A percentile compares a stretch with the other conserved stretches of the same genome.
phyloP scores from a whole-genome alignment of 2,888 invertebrate species.

The Cacoxenus indagator region DNA sequence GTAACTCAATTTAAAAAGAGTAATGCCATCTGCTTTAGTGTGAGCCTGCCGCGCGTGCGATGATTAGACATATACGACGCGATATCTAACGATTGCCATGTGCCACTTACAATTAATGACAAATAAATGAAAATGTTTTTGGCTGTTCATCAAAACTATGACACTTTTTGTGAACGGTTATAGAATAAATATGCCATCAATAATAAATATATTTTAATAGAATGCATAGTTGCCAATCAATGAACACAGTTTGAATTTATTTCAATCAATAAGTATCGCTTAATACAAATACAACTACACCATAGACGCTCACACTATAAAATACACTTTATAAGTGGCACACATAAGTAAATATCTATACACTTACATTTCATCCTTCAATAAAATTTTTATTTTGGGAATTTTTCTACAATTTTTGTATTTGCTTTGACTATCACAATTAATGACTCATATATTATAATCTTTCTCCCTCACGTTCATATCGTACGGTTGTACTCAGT shows the following conservation, averaged over 20 bases:
- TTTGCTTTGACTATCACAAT: slow-evolving; percentile 33
- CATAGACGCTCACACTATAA: no score
- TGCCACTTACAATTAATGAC: slow-evolving; percentile 81
- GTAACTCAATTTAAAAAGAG: no score
- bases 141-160: neutral
- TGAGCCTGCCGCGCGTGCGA: slow-evolving; percentile 90
- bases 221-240: neutral
- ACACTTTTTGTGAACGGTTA: neutral
- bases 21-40: no score
- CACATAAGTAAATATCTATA: neutral
- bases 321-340: neutral
- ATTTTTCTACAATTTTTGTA: neutral
- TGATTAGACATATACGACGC: slow-evolving; percentile 94
- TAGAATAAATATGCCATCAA: neutral
- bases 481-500: no score
- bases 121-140: slow-evolving; percentile 85
- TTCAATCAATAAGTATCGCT: neutral
- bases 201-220: neutral
- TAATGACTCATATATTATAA: slow-evolving; percentile 16
- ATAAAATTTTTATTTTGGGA: neutral
- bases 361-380: neutral
- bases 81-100: slow-evolving; percentile 91
- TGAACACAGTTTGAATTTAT: slow-evolving; percentile 10
- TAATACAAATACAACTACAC: neutral
- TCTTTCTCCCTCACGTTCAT: slow-evolving; percentile 25